Conservation (phyloP, 2,113 vertebrate species). For the Gymnocephalus cernua region DNA sequence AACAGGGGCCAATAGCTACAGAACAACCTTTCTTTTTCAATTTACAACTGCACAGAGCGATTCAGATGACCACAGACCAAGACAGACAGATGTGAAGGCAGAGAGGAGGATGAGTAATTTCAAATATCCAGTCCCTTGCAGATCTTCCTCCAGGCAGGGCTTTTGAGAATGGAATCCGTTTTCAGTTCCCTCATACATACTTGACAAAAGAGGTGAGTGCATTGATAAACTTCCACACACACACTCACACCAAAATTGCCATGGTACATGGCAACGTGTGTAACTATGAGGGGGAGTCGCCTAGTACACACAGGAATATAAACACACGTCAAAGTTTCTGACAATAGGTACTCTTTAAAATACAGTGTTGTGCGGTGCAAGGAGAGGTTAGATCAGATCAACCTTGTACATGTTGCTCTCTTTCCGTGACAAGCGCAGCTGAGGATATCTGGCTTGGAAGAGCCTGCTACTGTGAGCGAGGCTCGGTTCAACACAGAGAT, state of each 20-base stretch:
- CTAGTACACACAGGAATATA: not conserved
- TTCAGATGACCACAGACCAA: slow-evolving; percentile 13
- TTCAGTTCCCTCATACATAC: slow-evolving; percentile 6
- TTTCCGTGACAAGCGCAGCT: slow-evolving; percentile 19
- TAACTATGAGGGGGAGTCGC: not conserved
- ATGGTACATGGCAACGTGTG: not conserved
- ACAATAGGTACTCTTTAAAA: not conserved
- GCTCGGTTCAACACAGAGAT: slow-evolving; percentile 12
- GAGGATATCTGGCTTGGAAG: slow-evolving; percentile 12
- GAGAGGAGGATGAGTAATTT: slow-evolving; percentile 45
- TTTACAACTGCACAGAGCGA: not conserved
- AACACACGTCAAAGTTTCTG: not conserved
- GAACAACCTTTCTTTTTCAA: not conserved
- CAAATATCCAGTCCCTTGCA: slow-evolving; percentile 44
- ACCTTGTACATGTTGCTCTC: too few species aligned
- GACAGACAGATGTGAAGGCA: not conserved
- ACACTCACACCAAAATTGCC: not conserved
- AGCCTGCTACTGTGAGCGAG: slow-evolving; percentile 6
- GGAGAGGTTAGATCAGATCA: slow-evolving; percentile 18
- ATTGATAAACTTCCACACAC: not conserved
- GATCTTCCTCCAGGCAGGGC: slow-evolving; percentile 33
- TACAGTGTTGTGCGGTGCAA: not conserved
- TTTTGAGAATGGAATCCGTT: slow-evolving; percentile 39
- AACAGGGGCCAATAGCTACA: slow-evolving; percentile 13
- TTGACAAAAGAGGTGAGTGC: slow-evolving; percentile 8